phyloP scores from a whole-genome alignment of 1,140 invertebrate species.

The Lasioglossum baleicum region DNA sequence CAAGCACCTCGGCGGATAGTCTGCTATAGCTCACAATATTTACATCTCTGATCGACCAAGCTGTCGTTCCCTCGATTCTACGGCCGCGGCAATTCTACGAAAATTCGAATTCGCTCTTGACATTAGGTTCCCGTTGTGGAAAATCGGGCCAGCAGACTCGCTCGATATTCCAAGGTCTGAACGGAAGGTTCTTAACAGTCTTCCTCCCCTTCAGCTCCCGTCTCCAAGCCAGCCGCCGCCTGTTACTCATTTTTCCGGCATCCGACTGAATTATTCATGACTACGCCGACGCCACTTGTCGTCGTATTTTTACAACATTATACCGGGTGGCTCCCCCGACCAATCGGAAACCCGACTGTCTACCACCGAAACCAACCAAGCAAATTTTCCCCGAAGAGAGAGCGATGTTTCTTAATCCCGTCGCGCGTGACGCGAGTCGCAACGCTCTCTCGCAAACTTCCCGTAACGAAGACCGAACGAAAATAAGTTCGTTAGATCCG shows the following conservation, averaged over 20 bases:
- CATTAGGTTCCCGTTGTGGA: not conserved
- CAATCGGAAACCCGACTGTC: not conserved
- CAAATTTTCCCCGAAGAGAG: not conserved
- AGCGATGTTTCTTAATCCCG: slow-evolving; percentile 22
- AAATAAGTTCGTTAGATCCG: not conserved
- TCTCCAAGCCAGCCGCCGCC: slow-evolving; percentile 18
- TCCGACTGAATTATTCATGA: slow-evolving; percentile 67
- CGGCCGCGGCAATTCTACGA: not conserved
- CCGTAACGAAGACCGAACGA: slow-evolving; percentile 12
- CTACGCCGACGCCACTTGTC: slow-evolving; percentile 63
- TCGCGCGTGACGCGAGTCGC: slow-evolving; percentile 15
- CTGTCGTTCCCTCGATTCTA: too few relatives aligned
- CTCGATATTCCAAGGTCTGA: slow-evolving; percentile 4
- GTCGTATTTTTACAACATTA: slow-evolving; percentile 70
- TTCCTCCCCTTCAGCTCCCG: too few relatives aligned
- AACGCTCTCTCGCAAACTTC: not conserved
- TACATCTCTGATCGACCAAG: too few relatives aligned
- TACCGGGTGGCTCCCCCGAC: slow-evolving; percentile 51
- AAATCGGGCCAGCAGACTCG: not conserved
- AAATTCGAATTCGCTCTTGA: not conserved
- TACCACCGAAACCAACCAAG: not conserved
- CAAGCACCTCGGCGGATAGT: too few relatives aligned
- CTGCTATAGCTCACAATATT: too few relatives aligned
- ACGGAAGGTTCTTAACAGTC: not conserved
- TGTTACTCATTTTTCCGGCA: slow-evolving; percentile 57